Evolutionary conservation across 2,113 vertebrate genomes (phyloP).

Genomic region (Oncorhynchus masou): DNA sequence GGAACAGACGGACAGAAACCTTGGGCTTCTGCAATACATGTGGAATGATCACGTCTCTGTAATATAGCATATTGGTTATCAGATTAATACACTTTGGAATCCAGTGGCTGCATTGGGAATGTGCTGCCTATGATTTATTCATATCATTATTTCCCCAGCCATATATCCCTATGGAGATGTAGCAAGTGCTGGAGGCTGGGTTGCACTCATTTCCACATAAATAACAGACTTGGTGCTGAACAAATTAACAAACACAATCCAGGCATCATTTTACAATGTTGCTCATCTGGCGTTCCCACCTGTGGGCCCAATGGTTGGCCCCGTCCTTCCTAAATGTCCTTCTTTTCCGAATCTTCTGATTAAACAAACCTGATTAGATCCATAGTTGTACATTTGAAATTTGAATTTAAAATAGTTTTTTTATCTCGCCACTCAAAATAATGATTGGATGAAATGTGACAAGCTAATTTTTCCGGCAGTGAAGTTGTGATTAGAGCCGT

Average conservation of each 20-base stretch:
- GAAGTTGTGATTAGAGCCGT: constrained; percentile 16
- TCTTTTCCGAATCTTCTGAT: constrained; percentile 51
- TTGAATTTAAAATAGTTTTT: constrained; percentile 28
- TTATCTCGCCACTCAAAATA: constrained; percentile 40
- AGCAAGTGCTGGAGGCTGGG: constrained; percentile 21
- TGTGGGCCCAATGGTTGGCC: not conserved
- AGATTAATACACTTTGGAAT: constrained; percentile 4
- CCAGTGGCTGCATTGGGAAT: not conserved
- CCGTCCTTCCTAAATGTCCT: constrained; percentile 24
- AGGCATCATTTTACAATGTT: constrained; percentile 14
- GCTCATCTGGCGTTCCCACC: constrained; percentile 2
- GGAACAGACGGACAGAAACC: too few relatives aligned
- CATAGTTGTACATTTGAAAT: constrained; percentile 38
- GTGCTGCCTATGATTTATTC: constrained; percentile 13
- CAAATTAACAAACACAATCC: constrained; percentile 56
- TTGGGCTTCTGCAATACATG: too few relatives aligned
- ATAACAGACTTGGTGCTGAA: constrained; percentile 42
- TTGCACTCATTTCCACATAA: constrained; percentile 40
- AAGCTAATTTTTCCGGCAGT: constrained; percentile 17
- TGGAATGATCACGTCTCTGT: not conserved
- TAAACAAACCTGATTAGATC: constrained; percentile 60
- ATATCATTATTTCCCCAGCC: constrained; percentile 21
- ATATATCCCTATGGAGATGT: constrained; percentile 8
- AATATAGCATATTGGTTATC: constrained; percentile 7
- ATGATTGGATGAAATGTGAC: constrained; percentile 46